phyloP scores from a whole-genome alignment of 2,113 vertebrate species.

The Chrysochloris asiatica region DNA sequence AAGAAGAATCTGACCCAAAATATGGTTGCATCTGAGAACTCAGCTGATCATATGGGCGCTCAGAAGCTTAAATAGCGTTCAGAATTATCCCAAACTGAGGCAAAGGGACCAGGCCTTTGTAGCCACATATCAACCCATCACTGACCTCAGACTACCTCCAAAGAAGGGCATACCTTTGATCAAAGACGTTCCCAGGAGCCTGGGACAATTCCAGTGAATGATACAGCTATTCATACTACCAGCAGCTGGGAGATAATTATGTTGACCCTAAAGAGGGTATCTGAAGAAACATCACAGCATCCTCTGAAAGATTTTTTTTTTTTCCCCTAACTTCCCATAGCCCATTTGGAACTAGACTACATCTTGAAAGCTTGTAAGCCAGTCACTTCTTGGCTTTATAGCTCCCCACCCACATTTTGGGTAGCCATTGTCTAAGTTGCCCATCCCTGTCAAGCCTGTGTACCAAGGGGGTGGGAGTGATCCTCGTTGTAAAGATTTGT shows the following conservation, averaged over 20 bases:
- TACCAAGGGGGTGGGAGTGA: no score
- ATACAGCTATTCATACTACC: not conserved
- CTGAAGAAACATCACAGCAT: not conserved
- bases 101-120: rapidly evolving
- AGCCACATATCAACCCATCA: not conserved
- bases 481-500: no score
- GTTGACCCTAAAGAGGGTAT: not conserved
- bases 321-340: no score
- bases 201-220: not conserved
- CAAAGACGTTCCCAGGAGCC: not conserved
- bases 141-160: not conserved
- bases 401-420: no score
- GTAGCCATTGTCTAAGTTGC: no score
- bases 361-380: no score
- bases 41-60: no score
- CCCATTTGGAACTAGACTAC: no score
- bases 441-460: no score
- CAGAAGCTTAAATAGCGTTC: not conserved
- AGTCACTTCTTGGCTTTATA: no score
- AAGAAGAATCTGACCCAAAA: not conserved
- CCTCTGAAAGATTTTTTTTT: not conserved
- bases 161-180: not conserved
- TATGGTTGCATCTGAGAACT: not conserved
- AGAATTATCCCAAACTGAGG: not conserved
- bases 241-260: not conserved